Conservation (phyloP, 2,113 vertebrate genomes). For the Rhabdornis inornatus region DNA sequence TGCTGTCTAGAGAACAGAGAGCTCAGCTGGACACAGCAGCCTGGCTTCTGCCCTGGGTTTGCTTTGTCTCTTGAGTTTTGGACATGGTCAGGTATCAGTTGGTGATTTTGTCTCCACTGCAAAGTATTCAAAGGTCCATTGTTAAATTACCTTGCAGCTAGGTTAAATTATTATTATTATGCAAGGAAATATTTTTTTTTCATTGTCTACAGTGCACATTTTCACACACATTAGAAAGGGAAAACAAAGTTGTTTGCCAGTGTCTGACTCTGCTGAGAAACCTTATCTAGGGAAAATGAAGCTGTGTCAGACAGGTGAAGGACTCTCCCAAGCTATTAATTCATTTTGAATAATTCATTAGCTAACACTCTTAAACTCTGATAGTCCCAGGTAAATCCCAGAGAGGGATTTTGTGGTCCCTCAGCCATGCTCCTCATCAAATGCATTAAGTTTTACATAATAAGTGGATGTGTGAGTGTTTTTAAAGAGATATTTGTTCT, state of each 20-base stretch:
- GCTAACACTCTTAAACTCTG: slow-evolving; percentile 23
- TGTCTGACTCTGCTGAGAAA: slow-evolving; percentile 58
- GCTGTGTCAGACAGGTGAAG: slow-evolving; percentile 69
- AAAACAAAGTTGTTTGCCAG: slow-evolving; percentile 49
- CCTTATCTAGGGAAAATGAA: slow-evolving; percentile 68
- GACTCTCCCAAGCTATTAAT: slow-evolving; percentile 65
- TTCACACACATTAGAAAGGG: background rate
- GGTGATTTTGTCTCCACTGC: background rate
- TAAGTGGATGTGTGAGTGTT: slow-evolving; percentile 7
- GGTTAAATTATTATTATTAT: background rate
- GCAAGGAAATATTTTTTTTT: background rate
- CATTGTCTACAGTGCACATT: background rate
- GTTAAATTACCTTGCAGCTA: background rate
- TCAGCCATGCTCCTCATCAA: slow-evolving; percentile 19
- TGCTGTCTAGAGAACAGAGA: background rate
- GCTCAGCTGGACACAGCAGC: background rate
- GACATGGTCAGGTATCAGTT: background rate
- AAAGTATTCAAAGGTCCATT: background rate
- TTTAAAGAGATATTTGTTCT: slow-evolving; percentile 36
- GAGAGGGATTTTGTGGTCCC: background rate
- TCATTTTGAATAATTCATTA: slow-evolving; percentile 77
- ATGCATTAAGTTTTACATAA: slow-evolving; percentile 30
- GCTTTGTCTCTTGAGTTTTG: background rate
- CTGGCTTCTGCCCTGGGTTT: background rate
- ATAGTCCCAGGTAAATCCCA: slow-evolving; percentile 46